Conservation (phyloP, 2,888 invertebrate genomes). For the Neoitamus cyanurus region DNA sequence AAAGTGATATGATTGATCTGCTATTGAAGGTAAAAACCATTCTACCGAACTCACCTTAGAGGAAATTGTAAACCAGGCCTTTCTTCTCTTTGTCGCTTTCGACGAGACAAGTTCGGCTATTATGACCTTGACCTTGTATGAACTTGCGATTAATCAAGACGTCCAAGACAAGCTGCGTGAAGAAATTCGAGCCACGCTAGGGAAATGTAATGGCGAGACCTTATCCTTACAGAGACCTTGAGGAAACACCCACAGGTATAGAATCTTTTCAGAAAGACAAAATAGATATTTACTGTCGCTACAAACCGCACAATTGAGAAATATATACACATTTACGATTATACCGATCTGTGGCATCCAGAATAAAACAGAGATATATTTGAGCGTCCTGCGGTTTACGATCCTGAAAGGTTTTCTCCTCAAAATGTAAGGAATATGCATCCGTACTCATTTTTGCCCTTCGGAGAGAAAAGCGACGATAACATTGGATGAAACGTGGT, state of each 20-base stretch:
- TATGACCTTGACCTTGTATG: neutral
- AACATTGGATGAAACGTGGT: neutral
- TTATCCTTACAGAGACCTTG: neutral
- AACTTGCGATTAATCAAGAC: constrained; percentile 11
- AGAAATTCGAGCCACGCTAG: neutral
- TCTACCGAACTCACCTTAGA: neutral
- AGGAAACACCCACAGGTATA: neutral
- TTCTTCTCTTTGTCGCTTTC: neutral
- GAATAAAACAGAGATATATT: too few relatives aligned
- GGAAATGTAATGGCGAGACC: neutral
- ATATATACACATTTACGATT: neutral
- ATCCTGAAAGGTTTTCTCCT: neutral
- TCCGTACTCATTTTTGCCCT: neutral
- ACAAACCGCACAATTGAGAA: neutral
- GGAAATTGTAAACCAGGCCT: neutral
- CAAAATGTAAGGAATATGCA: neutral
- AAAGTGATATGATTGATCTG: neutral
- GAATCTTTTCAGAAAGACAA: neutral
- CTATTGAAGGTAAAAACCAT: neutral
- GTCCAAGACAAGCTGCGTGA: neutral
- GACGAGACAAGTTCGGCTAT: neutral
- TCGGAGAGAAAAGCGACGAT: neutral
- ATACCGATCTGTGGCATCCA: neutral
- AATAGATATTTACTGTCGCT: neutral
- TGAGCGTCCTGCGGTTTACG: neutral